Conservation (phyloP, 2,888 invertebrate genomes). For the Minunthozetes semirufus region DNA sequence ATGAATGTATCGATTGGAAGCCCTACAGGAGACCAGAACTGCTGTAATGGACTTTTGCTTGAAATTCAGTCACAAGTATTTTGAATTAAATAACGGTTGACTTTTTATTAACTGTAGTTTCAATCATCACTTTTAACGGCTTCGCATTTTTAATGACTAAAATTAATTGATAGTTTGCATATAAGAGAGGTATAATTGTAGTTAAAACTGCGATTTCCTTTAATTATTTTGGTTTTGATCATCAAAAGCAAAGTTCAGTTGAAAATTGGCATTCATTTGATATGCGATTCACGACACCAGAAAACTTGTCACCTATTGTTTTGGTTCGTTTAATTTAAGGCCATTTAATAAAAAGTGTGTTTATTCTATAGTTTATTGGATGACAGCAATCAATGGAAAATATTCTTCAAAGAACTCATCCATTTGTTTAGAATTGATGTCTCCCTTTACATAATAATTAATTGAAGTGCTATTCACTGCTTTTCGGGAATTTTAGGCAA, state of each 20-base stretch:
- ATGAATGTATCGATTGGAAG: slow-evolving; percentile 1
- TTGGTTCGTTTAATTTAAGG: neutral
- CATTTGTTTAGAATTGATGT: too few species aligned
- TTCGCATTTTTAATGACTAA: neutral
- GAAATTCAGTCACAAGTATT: neutral
- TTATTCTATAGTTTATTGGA: neutral
- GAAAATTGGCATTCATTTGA: neutral
- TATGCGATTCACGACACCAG: slow-evolving; percentile 12
- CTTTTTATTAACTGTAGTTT: neutral
- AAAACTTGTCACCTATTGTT: slow-evolving; percentile 22
- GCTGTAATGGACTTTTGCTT: neutral
- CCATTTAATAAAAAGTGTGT: neutral
- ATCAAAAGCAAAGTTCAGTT: neutral
- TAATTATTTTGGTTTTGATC: slow-evolving; percentile 4
- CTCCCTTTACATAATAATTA: too few species aligned
- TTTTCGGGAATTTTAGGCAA: too few species aligned
- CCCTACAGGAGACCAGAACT: neutral
- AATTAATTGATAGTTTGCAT: neutral
- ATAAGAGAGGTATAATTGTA: neutral
- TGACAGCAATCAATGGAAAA: neutral
- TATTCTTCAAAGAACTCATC: too few species aligned
- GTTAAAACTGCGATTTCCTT: neutral
- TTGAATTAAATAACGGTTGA: neutral
- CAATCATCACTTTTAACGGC: neutral
- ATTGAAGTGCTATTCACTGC: too few species aligned